These are phyloP conservation scores for Cosmopolites sordidus DNA, from an alignment of 2,888 invertebrate species.

Conservation along the genomic window DNA sequence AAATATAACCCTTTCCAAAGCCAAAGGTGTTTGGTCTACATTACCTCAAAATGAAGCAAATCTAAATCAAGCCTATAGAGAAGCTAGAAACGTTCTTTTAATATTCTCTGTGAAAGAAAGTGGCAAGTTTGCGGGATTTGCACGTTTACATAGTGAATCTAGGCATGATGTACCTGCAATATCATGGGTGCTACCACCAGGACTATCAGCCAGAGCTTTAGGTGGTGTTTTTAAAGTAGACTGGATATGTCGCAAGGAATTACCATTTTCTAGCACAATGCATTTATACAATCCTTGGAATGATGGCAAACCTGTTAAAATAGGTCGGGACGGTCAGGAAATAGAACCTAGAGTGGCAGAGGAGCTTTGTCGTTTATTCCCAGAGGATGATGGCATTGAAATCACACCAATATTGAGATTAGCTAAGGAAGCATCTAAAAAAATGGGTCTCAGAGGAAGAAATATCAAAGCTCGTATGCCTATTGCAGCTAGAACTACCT, in stretches of 20 bases:
- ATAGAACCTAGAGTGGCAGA: constrained; percentile 94
- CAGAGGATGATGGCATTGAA: constrained; percentile 88
- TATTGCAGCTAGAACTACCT: constrained; percentile 49
- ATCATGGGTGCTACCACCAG: constrained; percentile 92
- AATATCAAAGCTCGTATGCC: constrained; percentile 49
- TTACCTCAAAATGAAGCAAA: constrained; percentile 95
- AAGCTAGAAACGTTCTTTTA: constrained; percentile 88
- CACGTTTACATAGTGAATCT: constrained; percentile 83
- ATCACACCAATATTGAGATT: constrained; percentile 81
- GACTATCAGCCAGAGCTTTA: constrained; percentile 85
- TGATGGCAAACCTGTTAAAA: constrained; percentile 97
- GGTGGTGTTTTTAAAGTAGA: constrained; percentile 96
- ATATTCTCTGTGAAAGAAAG: constrained; percentile 98
- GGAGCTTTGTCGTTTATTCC: constrained; percentile 89
- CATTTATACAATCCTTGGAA: constrained; percentile 98
- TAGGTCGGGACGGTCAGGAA: constrained; percentile 98
- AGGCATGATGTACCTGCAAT: constrained; percentile 85
- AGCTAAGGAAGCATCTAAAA: constrained; percentile 77
- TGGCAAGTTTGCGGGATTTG: constrained; percentile 93
- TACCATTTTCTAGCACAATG: constrained; percentile 86
- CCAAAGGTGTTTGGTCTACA: constrained; percentile 96
- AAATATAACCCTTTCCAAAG: constrained; percentile 91
- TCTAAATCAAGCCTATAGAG: constrained; percentile 89
- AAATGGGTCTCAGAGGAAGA: constrained; percentile 40
- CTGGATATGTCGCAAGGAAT: constrained; percentile 82